Evolutionary conservation across 1,140 invertebrate genomes (phyloP).

Genomic region (Drosophila jambulina): DNA sequence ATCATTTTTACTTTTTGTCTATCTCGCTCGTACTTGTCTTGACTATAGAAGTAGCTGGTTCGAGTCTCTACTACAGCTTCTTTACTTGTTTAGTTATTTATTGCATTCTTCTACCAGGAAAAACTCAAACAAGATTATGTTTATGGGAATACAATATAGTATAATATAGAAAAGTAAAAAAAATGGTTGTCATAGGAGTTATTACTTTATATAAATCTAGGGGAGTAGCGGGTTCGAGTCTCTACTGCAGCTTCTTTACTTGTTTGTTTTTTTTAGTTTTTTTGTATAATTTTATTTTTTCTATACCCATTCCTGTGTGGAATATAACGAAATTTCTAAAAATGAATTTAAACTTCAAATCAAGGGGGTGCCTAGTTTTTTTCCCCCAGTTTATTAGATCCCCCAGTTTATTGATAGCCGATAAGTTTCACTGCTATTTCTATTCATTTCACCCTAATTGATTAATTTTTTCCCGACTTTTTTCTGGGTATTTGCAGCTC

Average conservation of each 20-base stretch:
- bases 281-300: no score
- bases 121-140: no score
- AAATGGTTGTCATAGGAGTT: no score
- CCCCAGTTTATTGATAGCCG: slow-evolving; percentile 4
- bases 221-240: neutral
- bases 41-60: neutral
- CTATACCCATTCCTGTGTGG: neutral
- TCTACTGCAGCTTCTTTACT: neutral
- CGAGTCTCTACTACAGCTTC: neutral
- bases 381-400: no score
- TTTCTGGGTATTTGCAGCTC: slow-evolving; percentile 87
- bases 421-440: neutral
- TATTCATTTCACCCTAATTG: neutral
- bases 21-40: neutral
- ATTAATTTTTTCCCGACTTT: neutral
- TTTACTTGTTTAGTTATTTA: neutral
- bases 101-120: no score
- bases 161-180: no score
- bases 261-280: neutral
- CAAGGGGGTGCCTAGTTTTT: neutral
- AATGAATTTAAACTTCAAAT: neutral
- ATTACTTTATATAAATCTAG: no score
- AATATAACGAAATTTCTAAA: no score
- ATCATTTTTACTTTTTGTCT: neutral
- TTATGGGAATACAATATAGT: no score